Percentiles rank a stretch among this genome's conserved stretches.
Evolutionary conservation across 2,797 vertebrate genomes (phyloP).

Genomic region (Momotus momota): DNA sequence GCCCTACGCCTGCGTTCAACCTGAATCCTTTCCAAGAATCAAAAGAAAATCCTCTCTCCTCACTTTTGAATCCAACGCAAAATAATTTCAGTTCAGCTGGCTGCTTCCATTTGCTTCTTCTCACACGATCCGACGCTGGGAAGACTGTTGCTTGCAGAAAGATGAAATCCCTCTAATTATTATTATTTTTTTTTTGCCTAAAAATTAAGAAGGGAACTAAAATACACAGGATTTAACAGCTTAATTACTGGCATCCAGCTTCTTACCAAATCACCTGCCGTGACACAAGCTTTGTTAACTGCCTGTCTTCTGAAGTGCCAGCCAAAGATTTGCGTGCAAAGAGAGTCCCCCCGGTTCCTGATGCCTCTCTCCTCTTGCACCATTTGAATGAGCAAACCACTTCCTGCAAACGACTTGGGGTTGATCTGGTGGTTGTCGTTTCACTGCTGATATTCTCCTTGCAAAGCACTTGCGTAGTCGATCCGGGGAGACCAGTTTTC

Average conservation of each 20-base stretch:
- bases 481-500: neutral
- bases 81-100: conserved; percentile 9
- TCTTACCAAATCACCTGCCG: neutral
- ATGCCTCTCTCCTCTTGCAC: neutral
- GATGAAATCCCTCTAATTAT: neutral
- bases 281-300: neutral
- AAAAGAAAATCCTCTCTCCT: neutral
- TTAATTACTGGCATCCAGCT: neutral
- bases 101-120: neutral
- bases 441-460: neutral
- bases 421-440: neutral
- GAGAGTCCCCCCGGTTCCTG: neutral
- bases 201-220: neutral
- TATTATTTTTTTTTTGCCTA: neutral
- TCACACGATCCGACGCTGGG: neutral
- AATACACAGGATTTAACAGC: neutral
- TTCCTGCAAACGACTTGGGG: neutral
- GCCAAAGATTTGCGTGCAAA: neutral
- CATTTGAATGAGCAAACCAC: neutral
- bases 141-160: neutral
- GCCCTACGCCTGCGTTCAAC: neutral
- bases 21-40: neutral
- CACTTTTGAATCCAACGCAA: neutral
- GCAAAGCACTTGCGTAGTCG: neutral
- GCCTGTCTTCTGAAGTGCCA: neutral